Conservation (phyloP, 2,113 vertebrate genomes). For the Petrocephalus microphthalmus region DNA sequence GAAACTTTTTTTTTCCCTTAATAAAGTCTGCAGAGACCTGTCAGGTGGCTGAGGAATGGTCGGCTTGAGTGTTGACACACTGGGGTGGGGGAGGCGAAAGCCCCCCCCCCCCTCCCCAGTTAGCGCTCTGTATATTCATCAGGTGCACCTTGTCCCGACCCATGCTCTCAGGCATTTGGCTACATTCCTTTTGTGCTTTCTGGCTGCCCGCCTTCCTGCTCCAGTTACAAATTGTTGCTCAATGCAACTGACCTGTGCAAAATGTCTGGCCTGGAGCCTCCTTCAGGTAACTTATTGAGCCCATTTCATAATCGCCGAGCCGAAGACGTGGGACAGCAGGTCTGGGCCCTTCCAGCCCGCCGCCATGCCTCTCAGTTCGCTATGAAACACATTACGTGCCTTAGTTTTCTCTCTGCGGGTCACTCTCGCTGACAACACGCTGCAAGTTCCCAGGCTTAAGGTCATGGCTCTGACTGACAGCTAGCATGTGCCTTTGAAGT, state of each 20-base stretch:
- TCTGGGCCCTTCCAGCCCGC: background rate
- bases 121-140: constrained; percentile 27
- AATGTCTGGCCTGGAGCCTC: constrained; percentile 7
- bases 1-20: constrained; percentile 39
- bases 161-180: constrained; percentile 34
- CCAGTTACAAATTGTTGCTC: constrained; percentile 48
- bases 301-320: constrained; percentile 9
- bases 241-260: constrained; percentile 49
- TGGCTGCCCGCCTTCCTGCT: constrained; percentile 35
- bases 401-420: background rate
- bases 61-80: constrained; percentile 4
- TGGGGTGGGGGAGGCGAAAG: constrained; percentile 6
- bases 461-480: constrained; percentile 21
- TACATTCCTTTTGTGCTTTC: constrained; percentile 50
- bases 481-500: constrained; percentile 23
- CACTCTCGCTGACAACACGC: background rate
- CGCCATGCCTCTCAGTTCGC: background rate
- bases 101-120: constrained; percentile 20
- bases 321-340: background rate
- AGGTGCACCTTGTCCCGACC: constrained; percentile 27
- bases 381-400: background rate
- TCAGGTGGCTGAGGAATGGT: background rate
- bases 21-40: constrained; percentile 27
- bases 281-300: constrained; percentile 18
- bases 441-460: constrained; percentile 29